Evolutionary conservation across 2,888 invertebrate species (phyloP).

Genomic region (Cheilosia vernalis): DNA sequence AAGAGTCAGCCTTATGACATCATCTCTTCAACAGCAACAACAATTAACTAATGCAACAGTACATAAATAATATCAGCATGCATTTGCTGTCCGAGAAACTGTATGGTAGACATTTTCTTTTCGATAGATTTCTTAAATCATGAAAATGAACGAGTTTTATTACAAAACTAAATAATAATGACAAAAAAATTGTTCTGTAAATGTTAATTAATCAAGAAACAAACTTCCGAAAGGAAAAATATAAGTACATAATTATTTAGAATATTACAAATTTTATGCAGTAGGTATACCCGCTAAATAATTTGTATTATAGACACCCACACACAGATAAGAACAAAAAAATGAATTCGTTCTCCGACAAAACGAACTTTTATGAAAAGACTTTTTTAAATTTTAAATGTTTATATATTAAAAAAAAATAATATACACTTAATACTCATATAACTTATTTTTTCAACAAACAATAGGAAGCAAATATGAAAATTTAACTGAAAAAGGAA

Average conservation of each 20-base stretch:
- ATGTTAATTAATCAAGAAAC: constrained; percentile 58
- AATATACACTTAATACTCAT: constrained; percentile 47
- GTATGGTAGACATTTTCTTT: constrained; percentile 56
- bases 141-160: constrained; percentile 30
- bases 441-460: constrained; percentile 72
- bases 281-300: constrained; percentile 34
- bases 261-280: constrained; percentile 51
- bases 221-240: background rate
- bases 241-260: no score
- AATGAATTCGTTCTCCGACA: constrained; percentile 38
- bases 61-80: constrained; percentile 60
- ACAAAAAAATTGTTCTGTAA: constrained; percentile 69
- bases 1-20: constrained; percentile 83
- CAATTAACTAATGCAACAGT: constrained; percentile 78
- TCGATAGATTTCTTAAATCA: constrained; percentile 64
- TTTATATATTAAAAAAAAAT: constrained; percentile 48
- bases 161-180: constrained; percentile 72
- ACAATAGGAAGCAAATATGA: constrained; percentile 50
- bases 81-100: constrained; percentile 58
- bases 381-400: constrained; percentile 66
- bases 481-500: constrained; percentile 59
- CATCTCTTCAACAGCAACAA: constrained; percentile 81
- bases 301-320: constrained; percentile 58
- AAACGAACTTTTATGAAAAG: constrained; percentile 62
- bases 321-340: constrained; percentile 22